Conservation (phyloP, 1,140 invertebrate species). For the Patella vulgata region DNA sequence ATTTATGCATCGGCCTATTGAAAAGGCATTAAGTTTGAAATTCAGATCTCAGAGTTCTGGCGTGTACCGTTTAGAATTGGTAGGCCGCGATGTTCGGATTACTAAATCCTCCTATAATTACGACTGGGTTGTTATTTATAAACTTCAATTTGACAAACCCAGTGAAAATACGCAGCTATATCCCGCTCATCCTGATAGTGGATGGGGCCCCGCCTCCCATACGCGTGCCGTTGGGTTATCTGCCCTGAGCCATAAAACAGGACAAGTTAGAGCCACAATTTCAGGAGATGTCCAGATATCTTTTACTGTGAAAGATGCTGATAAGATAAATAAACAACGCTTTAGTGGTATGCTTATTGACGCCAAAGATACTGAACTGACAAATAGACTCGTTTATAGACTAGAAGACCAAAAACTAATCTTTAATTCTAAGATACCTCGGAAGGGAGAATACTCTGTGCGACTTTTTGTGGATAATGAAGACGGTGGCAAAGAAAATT, state of each 20-base stretch:
- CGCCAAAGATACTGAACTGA: slow-evolving; percentile 17
- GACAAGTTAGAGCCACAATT: slow-evolving; percentile 39
- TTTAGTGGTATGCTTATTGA: slow-evolving; percentile 13
- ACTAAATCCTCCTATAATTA: slow-evolving; percentile 42
- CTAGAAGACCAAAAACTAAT: slow-evolving; percentile 50
- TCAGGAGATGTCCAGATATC: slow-evolving; percentile 45
- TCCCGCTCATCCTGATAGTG: slow-evolving; percentile 47
- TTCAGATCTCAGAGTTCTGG: slow-evolving; percentile 38
- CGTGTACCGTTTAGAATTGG: slow-evolving; percentile 46
- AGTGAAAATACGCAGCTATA: slow-evolving; percentile 39
- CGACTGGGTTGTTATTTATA: slow-evolving; percentile 54
- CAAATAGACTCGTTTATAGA: slow-evolving; percentile 45
- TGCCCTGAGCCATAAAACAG: slow-evolving; percentile 43
- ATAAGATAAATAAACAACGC: slow-evolving; percentile 7
- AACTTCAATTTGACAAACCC: slow-evolving; percentile 39
- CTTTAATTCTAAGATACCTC: slow-evolving; percentile 48
- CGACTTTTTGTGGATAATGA: slow-evolving; percentile 39
- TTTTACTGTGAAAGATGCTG: slow-evolving; percentile 28
- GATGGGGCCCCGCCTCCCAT: slow-evolving; percentile 48
- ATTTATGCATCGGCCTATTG: slow-evolving; percentile 47
- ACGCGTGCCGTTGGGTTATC: slow-evolving; percentile 39
- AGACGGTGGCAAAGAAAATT: slow-evolving; percentile 29
- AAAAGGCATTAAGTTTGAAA: slow-evolving; percentile 29
- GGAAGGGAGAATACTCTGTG: slow-evolving; percentile 48
- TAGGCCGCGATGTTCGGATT: slow-evolving; percentile 46